Evolutionary conservation across 2,797 vertebrate genomes (phyloP), one percentile per base, ranked within the genome.

Genomic region (Falco rusticolus): DNA sequence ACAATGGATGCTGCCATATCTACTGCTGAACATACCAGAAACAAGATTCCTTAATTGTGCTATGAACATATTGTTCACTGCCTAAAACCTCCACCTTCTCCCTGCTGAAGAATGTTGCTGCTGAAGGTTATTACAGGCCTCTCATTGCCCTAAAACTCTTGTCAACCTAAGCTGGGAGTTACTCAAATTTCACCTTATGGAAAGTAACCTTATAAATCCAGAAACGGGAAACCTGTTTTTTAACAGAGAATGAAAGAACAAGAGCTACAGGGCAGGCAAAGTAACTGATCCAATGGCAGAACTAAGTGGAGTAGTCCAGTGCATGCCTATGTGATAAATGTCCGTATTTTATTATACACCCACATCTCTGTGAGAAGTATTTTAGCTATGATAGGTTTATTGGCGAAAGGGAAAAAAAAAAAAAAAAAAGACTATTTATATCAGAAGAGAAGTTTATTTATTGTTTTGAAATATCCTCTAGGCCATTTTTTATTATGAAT

Each of bases 391-490:
- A 84, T 5, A 56, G 21, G 5, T 41, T 57, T 61, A 70, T 10
- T 26, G 25, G 8, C 2, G 1, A 28, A 45, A 9, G 45, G 17
- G 4, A 56, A 63, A 29, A 29, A 39, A 50, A 22, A 29, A 29
- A 39, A 50, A 22, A n/a, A 50, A 41, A 14, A 16, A 3, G 4
- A 25, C 65, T 83, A 63, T 76, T 43, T 71, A 66, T 86, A 68
- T 89, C 65, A 84, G 66, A 80, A 76, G 60, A 47, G 5, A 45
- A 7, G 13, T 81, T 94, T 93, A 78, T 48, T 41, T 77, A 75
- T 88, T 95, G 77, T 90, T 96, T 93, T 92, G 37, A 96, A 95
- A 95, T 87, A 96, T 18, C 33, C 84, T 97, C 48, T 54, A 88
- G 81, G 76, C 47, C n/a, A 17, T 61, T 87, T 56, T 66, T 48